Evolutionary conservation across 2,797 vertebrate genomes (phyloP).

Genomic region (Strix occidentalis): DNA sequence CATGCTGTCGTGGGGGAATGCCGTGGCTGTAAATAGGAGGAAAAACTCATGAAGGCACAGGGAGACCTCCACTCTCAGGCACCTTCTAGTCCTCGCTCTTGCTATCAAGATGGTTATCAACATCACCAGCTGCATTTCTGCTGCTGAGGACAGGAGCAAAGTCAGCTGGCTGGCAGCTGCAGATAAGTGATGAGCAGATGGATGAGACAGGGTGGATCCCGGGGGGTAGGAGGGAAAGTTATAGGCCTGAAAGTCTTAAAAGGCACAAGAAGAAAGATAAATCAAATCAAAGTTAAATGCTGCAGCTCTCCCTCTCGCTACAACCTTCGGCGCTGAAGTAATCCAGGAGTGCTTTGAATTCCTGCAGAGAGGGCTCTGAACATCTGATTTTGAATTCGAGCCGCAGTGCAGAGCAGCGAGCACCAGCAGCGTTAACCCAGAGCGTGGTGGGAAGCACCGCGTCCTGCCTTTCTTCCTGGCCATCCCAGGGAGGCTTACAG

Average conservation of each 20-base stretch:
- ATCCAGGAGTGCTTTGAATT: neutral
- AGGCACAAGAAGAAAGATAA: neutral
- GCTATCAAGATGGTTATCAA: neutral
- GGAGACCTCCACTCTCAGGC: neutral
- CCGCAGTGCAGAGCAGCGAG: fast-evolving
- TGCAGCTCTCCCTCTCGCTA: neutral
- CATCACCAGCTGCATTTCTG: neutral
- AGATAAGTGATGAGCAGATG: neutral
- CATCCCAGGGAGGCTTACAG: neutral
- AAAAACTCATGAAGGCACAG: neutral
- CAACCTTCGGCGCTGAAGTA: neutral
- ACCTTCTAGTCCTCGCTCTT: neutral
- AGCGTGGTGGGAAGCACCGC: fast-evolving
- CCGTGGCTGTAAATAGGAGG: neutral
- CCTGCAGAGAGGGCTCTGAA: neutral
- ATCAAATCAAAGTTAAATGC: neutral
- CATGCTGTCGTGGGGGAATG: fast-evolving
- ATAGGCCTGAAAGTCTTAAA: neutral
- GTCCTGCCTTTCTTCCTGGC: neutral
- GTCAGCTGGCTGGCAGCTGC: neutral
- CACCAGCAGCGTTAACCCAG: neutral
- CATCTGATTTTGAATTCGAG: neutral
- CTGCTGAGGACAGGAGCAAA: fast-evolving
- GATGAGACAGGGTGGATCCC: neutral
- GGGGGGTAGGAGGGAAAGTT: neutral